Evolutionary conservation across 2,113 vertebrate genomes (phyloP).

Genomic region (Uria aalge): DNA sequence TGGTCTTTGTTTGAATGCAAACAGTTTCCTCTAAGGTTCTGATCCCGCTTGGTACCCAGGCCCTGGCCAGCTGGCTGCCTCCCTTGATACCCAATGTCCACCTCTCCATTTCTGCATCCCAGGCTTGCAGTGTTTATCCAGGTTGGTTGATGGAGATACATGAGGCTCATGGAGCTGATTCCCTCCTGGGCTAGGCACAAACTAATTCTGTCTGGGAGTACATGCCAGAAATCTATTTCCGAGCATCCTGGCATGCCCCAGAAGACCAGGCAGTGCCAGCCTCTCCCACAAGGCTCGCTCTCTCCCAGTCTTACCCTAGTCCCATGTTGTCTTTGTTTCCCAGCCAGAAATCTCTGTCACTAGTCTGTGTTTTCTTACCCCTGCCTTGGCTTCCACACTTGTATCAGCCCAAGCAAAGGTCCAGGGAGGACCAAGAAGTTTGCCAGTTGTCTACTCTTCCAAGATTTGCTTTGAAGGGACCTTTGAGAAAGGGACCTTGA

Average conservation of each 20-base stretch:
- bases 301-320: background rate
- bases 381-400: background rate
- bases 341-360: background rate
- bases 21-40: background rate
- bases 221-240: background rate
- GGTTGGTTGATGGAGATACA: rapidly evolving
- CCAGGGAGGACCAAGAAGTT: background rate
- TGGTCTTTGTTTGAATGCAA: background rate
- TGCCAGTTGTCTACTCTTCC: background rate
- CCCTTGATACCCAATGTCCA: background rate
- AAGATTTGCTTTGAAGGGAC: background rate
- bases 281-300: background rate
- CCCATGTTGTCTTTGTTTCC: background rate
- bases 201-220: background rate
- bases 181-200: background rate
- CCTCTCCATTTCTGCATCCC: background rate
- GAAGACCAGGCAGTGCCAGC: rapidly evolving
- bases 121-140: background rate
- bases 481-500: background rate
- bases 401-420: background rate
- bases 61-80: background rate
- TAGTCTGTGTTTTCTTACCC: background rate
- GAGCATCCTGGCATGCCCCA: background rate
- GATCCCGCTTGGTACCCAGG: rapidly evolving
- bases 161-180: background rate